phyloP scores from a whole-genome alignment of 2,888 invertebrate species.

The Eristalis tenax region DNA sequence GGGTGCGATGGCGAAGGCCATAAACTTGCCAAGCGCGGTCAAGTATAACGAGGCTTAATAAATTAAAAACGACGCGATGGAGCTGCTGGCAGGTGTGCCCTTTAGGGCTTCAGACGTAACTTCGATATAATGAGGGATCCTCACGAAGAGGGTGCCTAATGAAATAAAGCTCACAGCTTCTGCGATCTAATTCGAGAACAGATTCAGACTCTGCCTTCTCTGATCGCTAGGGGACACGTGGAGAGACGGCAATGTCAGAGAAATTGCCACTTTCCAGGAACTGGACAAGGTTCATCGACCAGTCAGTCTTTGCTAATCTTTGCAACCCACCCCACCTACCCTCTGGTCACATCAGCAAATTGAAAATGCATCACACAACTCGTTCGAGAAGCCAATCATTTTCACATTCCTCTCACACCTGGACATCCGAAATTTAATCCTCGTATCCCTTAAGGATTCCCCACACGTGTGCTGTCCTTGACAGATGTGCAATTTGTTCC shows the following conservation, averaged over 20 bases:
- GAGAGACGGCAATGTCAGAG: no score
- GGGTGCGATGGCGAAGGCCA: neutral
- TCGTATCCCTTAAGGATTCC: neutral
- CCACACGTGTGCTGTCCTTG: constrained; percentile 41
- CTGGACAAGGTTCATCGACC: neutral
- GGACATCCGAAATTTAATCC: neutral
- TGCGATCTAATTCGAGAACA: no score
- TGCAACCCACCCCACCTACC: no score
- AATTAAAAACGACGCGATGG: constrained; percentile 6
- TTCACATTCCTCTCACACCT: constrained; percentile 1
- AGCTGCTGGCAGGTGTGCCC: neutral
- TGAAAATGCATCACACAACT: constrained; percentile 41
- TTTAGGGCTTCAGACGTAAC: neutral
- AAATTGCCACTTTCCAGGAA: no score
- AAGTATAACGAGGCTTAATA: constrained; percentile 28
- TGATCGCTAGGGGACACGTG: no score
- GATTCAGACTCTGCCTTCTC: no score
- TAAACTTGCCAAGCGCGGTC: constrained; percentile 28
- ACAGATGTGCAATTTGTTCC: constrained; percentile 63
- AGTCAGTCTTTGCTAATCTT: neutral
- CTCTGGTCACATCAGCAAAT: neutral
- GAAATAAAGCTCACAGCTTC: no score
- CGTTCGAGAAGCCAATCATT: constrained; percentile 39
- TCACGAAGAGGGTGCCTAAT: no score
- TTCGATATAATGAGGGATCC: no score